These are phyloP conservation scores for Pangasius djambal DNA, from an alignment of 2,797 vertebrate genomes.

Conservation along the genomic window DNA sequence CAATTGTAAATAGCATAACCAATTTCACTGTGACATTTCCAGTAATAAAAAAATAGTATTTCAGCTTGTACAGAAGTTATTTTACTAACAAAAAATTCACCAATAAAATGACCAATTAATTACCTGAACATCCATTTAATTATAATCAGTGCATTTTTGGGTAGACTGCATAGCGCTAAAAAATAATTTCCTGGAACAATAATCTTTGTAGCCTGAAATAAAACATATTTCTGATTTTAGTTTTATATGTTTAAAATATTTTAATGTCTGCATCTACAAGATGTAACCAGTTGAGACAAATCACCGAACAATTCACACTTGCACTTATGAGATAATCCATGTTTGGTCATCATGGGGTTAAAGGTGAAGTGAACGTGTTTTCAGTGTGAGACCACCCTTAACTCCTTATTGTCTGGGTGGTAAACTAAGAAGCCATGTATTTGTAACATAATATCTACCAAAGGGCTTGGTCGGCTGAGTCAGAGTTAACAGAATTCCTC, in stretches of 20 bases:
- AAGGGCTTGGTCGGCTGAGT: neutral
- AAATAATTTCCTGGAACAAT: neutral
- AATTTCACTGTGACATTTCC: neutral
- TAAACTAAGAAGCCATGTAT: constrained; percentile 1
- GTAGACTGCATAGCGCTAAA: neutral
- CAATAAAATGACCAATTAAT: neutral
- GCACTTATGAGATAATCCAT: neutral
- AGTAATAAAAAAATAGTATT: neutral
- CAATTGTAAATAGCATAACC: neutral
- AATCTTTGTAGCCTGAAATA: neutral
- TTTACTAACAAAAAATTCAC: neutral
- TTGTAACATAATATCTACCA: constrained; percentile 16
- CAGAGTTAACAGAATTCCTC: neutral
- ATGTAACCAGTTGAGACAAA: neutral
- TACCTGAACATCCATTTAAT: neutral
- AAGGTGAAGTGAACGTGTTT: constrained; percentile 15
- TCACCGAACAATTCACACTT: neutral
- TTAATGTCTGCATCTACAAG: neutral
- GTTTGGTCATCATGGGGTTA: constrained; percentile 10
- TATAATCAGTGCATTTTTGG: neutral
- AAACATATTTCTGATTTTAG: neutral
- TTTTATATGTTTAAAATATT: neutral
- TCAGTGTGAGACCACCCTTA: constrained; percentile 9
- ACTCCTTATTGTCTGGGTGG: constrained; percentile 4
- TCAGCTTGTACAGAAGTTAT: neutral